These are phyloP conservation scores for Pantherophis guttatus DNA, from an alignment of 2,113 vertebrate genomes.

Conservation along the genomic window DNA sequence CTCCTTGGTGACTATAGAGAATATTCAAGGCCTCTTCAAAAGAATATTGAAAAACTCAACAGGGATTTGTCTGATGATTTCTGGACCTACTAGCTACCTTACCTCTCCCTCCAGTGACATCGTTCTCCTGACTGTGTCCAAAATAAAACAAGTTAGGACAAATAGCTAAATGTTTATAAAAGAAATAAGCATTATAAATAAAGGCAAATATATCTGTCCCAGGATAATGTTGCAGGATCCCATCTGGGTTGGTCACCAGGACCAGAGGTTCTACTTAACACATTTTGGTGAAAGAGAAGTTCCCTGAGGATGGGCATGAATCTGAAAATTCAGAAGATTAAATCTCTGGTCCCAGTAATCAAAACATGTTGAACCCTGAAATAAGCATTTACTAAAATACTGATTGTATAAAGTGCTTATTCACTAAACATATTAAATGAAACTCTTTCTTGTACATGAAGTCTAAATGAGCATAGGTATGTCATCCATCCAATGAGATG, in stretches of 20 bases:
- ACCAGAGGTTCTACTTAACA: background rate
- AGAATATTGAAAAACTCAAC: background rate
- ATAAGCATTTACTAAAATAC: background rate
- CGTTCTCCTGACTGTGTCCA: background rate
- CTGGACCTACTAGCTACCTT: background rate
- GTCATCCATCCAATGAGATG: background rate
- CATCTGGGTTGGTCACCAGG: background rate
- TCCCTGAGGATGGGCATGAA: background rate
- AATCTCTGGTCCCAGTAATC: background rate
- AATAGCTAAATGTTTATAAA: background rate
- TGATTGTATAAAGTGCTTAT: background rate
- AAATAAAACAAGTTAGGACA: background rate
- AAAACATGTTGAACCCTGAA: background rate
- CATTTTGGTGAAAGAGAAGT: background rate
- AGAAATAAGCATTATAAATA: background rate
- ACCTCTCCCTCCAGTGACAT: background rate
- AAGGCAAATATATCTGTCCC: background rate
- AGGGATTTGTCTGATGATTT: background rate
- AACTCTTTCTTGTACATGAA: background rate
- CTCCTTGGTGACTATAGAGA: background rate
- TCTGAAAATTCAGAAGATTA: background rate
- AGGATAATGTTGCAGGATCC: background rate
- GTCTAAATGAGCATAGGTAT: background rate
- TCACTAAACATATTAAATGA: background rate
- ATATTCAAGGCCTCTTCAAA: background rate